These are phyloP conservation scores for Melieria omissa DNA, from an alignment of 2,888 invertebrate genomes.

Conservation along the genomic window DNA sequence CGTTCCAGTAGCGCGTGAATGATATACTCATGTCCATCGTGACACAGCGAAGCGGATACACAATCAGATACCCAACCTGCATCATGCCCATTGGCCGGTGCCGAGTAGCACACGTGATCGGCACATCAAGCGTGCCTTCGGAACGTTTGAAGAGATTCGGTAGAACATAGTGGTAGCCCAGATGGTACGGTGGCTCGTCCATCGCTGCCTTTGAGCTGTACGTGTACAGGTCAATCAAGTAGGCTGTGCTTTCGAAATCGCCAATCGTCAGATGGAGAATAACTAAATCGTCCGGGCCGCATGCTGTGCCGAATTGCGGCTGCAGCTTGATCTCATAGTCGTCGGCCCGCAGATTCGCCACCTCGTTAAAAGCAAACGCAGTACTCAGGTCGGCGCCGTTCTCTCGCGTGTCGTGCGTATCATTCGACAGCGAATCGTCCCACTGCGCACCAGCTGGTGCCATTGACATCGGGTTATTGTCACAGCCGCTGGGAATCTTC, in stretches of 20 bases:
- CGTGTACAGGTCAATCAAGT: conserved; percentile 85
- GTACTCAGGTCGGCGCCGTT: conserved; percentile 66
- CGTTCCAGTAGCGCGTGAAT: conserved; percentile 88
- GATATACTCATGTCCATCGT: conserved; percentile 82
- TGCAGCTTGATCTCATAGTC: conserved; percentile 76
- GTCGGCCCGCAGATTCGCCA: conserved; percentile 76
- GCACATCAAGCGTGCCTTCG: conserved; percentile 80
- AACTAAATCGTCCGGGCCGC: conserved; percentile 78
- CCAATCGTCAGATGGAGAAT: conserved; percentile 82
- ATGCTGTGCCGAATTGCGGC: conserved; percentile 84
- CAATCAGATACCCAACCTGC: conserved; percentile 71
- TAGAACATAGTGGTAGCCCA: conserved; percentile 90
- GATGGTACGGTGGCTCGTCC: conserved; percentile 83
- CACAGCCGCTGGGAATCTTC: conserved; percentile 67
- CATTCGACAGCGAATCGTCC: conserved; percentile 75
- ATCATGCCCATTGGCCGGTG: conserved; percentile 89
- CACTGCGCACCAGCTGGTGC: conserved; percentile 55
- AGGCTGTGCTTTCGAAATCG: conserved; percentile 80
- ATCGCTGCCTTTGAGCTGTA: conserved; percentile 74
- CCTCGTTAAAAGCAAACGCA: conserved; percentile 71
- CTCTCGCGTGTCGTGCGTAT: conserved; percentile 70
- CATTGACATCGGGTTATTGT: conserved; percentile 34
- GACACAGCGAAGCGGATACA: conserved; percentile 61
- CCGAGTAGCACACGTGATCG: conserved; percentile 86
- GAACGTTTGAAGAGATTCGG: conserved; percentile 85